These are phyloP conservation scores for Petrocephalus microphthalmus DNA, from an alignment of 2,113 vertebrate genomes.

Conservation along the genomic window DNA sequence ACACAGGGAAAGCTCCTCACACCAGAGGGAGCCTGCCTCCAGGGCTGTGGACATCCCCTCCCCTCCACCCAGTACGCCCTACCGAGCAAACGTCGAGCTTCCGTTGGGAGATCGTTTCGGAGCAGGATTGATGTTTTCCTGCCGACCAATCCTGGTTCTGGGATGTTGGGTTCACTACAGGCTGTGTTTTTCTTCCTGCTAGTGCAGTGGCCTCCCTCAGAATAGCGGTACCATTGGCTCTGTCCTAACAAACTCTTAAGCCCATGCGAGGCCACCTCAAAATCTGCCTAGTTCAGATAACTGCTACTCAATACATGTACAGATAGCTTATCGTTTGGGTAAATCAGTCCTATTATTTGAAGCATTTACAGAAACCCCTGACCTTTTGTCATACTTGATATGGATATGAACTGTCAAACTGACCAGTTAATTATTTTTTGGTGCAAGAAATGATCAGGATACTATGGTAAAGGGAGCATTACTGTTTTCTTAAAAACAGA, in stretches of 20 bases:
- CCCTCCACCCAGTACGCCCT: constrained; percentile 53
- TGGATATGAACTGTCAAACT: neutral
- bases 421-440: neutral
- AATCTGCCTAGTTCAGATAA: neutral
- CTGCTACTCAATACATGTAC: neutral
- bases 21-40: constrained; percentile 62
- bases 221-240: constrained; percentile 35
- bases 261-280: neutral
- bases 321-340: neutral
- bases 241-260: constrained; percentile 58
- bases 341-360: neutral
- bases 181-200: constrained; percentile 54
- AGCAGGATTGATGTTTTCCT: constrained; percentile 56
- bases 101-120: constrained; percentile 54
- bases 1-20: constrained; percentile 49
- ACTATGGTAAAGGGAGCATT: neutral
- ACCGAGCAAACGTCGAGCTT: constrained; percentile 51
- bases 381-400: neutral
- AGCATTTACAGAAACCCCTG: neutral
- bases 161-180: constrained; percentile 30
- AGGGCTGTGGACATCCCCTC: constrained; percentile 47
- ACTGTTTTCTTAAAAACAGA: neutral
- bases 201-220: constrained; percentile 9
- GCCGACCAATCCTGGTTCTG: neutral
- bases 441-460: neutral